phyloP scores from a whole-genome alignment of 2,888 invertebrate genomes.

The Lathronympha strigana region DNA sequence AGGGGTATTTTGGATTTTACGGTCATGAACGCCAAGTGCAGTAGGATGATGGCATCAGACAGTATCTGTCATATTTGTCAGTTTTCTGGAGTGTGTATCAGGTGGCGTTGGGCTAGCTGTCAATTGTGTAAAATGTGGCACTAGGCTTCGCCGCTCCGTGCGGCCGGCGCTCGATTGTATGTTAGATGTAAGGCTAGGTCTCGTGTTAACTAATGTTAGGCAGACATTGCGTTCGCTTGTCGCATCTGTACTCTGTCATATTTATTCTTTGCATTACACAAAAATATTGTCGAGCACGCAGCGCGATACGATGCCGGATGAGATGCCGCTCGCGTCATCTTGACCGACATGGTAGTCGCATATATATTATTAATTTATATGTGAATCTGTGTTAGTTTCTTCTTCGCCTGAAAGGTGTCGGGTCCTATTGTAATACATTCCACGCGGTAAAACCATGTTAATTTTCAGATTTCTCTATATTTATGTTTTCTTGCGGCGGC shows the following conservation, averaged over 20 bases:
- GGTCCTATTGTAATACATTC: constrained; percentile 79
- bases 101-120: constrained; percentile 9
- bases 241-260: constrained; percentile 61
- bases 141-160: constrained; percentile 36
- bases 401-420: constrained; percentile 82
- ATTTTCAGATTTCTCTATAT: constrained; percentile 60
- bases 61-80: not conserved
- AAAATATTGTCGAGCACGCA: constrained; percentile 46
- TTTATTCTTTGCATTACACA: constrained; percentile 60
- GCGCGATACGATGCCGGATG: constrained; percentile 25
- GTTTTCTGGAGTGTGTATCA: not conserved
- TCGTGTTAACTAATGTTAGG: constrained; percentile 81
- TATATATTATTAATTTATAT: constrained; percentile 51
- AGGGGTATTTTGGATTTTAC: constrained; percentile 44
- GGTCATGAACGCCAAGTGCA: not conserved
- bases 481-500: constrained; percentile 51
- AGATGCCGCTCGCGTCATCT: not conserved
- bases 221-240: constrained; percentile 77
- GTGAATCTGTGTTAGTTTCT: constrained; percentile 57
- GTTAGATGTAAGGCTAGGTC: constrained; percentile 76
- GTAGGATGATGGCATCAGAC: constrained; percentile 9
- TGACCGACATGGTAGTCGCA: constrained; percentile 40
- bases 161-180: constrained; percentile 61
- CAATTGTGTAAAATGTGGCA: constrained; percentile 13
- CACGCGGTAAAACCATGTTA: constrained; percentile 81